Conservation (phyloP, 1,140 invertebrate genomes). For the Neelides sp. region DNA sequence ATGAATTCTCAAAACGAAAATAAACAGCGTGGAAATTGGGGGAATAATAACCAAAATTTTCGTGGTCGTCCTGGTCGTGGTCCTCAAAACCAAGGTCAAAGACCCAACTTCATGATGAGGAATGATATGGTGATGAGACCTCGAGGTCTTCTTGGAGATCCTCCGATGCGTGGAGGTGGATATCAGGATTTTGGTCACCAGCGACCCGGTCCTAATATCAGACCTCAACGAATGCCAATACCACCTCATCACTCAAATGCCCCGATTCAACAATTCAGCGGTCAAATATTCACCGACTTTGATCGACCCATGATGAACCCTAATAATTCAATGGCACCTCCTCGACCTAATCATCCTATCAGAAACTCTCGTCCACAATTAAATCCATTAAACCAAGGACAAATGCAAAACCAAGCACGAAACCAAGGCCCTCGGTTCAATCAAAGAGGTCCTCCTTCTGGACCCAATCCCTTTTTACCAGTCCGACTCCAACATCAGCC, state of each 20-base stretch:
- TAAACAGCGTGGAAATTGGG: neutral
- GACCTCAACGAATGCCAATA: neutral
- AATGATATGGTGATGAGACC: too few species aligned
- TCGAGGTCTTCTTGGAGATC: too few species aligned
- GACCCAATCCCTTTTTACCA: neutral
- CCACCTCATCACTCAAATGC: neutral
- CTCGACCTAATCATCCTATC: neutral
- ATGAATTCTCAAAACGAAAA: neutral
- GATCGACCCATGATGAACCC: conserved; percentile 9
- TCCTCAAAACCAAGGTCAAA: neutral
- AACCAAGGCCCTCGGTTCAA: neutral
- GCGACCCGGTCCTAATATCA: neutral
- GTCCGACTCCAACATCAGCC: neutral
- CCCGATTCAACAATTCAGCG: neutral
- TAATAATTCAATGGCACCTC: neutral
- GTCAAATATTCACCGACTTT: conserved; percentile 18
- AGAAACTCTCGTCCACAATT: neutral
- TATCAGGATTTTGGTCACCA: neutral
- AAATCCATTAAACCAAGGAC: neutral
- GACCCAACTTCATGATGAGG: too few species aligned
- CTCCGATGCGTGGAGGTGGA: neutral
- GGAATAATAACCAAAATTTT: neutral
- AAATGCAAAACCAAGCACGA: neutral
- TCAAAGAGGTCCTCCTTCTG: neutral
- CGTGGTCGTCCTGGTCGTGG: neutral